phyloP scores from a whole-genome alignment of 2,888 invertebrate species.

The Stenodera caucasica region DNA sequence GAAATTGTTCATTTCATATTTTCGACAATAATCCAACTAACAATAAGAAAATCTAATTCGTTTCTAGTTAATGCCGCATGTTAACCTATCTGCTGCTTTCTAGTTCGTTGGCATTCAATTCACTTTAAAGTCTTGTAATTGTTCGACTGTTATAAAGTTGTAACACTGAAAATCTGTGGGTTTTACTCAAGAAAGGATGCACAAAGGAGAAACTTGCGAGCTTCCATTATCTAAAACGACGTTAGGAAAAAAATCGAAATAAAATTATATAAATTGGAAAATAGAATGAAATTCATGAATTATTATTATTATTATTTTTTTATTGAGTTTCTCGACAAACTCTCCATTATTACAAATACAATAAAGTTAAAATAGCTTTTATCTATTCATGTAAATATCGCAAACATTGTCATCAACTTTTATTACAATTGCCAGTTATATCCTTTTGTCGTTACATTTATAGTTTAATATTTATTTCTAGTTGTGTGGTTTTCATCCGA shows the following conservation, averaged over 20 bases:
- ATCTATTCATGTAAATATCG: background rate
- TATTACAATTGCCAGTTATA: background rate
- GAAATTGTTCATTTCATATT: no score
- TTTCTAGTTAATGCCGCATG: no score
- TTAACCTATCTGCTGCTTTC: background rate
- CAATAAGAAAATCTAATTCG: no score
- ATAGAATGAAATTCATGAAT: no score
- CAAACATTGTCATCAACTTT: background rate
- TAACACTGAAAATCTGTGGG: background rate
- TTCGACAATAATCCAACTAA: no score
- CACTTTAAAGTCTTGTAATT: background rate
- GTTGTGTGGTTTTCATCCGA: no score
- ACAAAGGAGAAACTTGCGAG: background rate
- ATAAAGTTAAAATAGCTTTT: background rate
- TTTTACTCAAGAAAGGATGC: background rate
- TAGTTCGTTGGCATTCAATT: background rate
- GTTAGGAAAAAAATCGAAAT: background rate
- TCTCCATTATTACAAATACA: no score
- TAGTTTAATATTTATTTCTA: background rate
- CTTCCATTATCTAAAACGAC: background rate
- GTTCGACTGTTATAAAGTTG: conserved; percentile 2
- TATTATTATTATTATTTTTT: no score
- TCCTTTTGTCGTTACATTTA: background rate
- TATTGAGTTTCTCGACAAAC: no score
- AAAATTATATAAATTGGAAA: background rate